phyloP scores from a whole-genome alignment of 1,140 invertebrate genomes.

The Neelides sp. region DNA sequence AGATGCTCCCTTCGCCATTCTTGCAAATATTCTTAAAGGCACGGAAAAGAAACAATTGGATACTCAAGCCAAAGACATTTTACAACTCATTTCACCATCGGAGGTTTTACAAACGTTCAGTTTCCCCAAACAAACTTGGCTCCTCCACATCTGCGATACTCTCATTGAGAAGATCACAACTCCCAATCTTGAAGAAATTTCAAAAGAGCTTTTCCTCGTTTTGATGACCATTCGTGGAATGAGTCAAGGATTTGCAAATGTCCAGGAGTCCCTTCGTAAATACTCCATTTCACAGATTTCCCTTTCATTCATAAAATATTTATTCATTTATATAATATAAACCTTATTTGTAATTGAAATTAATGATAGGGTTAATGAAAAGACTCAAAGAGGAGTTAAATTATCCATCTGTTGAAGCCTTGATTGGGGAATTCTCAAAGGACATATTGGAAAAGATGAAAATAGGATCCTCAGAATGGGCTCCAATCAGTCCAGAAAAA shows the following conservation, averaged over 20 bases:
- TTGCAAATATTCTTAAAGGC: constrained; percentile 39
- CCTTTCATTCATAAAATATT: too few species aligned
- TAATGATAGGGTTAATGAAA: constrained; percentile 6
- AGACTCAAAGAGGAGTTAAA: constrained; percentile 4
- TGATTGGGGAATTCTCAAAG: constrained; percentile 1
- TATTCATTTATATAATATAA: too few species aligned
- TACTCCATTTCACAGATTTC: too few species aligned
- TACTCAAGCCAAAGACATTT: constrained; percentile 34
- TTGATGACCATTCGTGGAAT: too few species aligned
- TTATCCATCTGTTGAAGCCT: constrained; percentile 2
- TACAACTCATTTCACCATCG: constrained; percentile 34
- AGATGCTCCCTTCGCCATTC: constrained; percentile 40
- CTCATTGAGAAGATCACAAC: constrained; percentile 42
- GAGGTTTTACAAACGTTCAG: constrained; percentile 34
- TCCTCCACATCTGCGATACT: constrained; percentile 20
- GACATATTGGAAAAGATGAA: constrained; percentile 31
- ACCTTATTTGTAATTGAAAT: not conserved
- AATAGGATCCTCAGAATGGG: constrained; percentile 35
- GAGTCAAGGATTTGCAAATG: too few species aligned
- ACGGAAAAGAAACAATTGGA: constrained; percentile 31
- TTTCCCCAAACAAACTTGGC: constrained; percentile 5
- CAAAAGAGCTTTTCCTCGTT: too few species aligned
- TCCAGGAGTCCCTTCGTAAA: too few species aligned
- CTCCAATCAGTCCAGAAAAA: constrained; percentile 36
- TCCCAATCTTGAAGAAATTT: too few species aligned